Evolutionary conservation across 64 coral and sea anemone species (phyloP).

Genomic region (Montipora cactus): DNA sequence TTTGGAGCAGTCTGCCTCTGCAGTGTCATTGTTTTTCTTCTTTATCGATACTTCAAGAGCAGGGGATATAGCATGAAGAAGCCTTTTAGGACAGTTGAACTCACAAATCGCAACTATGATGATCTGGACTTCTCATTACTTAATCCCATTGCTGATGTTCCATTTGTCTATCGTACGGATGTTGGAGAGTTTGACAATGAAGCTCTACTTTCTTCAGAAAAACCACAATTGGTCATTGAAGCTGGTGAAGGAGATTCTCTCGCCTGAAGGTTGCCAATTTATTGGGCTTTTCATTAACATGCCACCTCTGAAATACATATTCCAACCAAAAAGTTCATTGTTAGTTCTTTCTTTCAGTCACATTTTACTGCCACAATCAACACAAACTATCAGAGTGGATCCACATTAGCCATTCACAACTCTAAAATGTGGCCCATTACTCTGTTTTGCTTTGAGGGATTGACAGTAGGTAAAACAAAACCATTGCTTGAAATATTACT

Average conservation of each 20-base stretch:
- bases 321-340: too few species aligned
- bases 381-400: too few species aligned
- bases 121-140: conserved; percentile 92
- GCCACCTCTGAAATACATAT: too few species aligned
- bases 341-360: too few species aligned
- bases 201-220: conserved; percentile 73
- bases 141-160: conserved; percentile 80
- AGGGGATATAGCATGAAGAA: conserved; percentile 42
- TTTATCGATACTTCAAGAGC: conserved; percentile 54
- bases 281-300: too few species aligned
- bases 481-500: too few species aligned
- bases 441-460: too few species aligned
- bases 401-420: too few species aligned
- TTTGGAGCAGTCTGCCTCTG: conserved; percentile 51
- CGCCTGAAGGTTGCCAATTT: neutral
- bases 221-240: conserved; percentile 77
- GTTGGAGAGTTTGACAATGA: conserved; percentile 88
- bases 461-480: too few species aligned
- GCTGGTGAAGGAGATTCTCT: conserved; percentile 24
- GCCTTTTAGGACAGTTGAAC: conserved; percentile 85
- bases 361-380: too few species aligned
- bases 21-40: conserved; percentile 17
- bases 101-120: conserved; percentile 89
- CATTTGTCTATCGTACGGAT: conserved; percentile 87
- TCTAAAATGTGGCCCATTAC: too few species aligned